A percentile compares a stretch with the other conserved stretches of the same genome.
These are phyloP conservation scores for Malthinus flaveolus DNA, from an alignment of 2,888 invertebrate species.

Conservation along the genomic window DNA sequence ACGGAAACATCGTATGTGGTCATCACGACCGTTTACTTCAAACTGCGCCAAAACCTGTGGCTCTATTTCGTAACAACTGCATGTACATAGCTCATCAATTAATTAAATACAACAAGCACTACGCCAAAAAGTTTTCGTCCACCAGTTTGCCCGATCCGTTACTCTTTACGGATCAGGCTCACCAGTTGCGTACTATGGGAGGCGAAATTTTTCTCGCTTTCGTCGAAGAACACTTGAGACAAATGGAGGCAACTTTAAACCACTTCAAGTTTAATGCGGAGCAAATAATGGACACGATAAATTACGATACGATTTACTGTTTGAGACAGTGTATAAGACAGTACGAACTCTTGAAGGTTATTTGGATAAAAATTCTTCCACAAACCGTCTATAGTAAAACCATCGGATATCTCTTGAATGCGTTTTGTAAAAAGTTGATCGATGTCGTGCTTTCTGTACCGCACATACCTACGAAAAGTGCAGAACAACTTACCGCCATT, in stretches of 20 bases:
- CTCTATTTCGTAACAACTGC: slow-evolving; percentile 89
- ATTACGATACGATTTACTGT: slow-evolving; percentile 67
- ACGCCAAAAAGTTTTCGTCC: slow-evolving; percentile 65
- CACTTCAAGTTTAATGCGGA: slow-evolving; percentile 64
- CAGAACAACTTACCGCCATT: slow-evolving; percentile 75
- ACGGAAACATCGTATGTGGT: slow-evolving; percentile 75
- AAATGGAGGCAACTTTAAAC: slow-evolving; percentile 74
- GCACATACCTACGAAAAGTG: slow-evolving; percentile 85
- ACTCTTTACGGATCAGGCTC: slow-evolving; percentile 71
- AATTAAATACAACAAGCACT: slow-evolving; percentile 68
- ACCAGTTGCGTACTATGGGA: slow-evolving; percentile 69
- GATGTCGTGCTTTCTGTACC: slow-evolving; percentile 70
- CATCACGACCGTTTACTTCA: slow-evolving; percentile 79
- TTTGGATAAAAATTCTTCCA: slow-evolving; percentile 87
- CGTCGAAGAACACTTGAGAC: slow-evolving; percentile 74
- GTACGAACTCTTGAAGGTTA: slow-evolving; percentile 81
- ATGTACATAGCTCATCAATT: slow-evolving; percentile 81
- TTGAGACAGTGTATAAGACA: slow-evolving; percentile 83
- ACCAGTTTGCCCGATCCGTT: slow-evolving; percentile 52
- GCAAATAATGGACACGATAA: slow-evolving; percentile 60
- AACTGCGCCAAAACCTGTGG: slow-evolving; percentile 86
- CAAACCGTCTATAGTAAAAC: slow-evolving; percentile 73
- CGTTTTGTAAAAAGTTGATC: slow-evolving; percentile 66
- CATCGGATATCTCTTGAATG: slow-evolving; percentile 60
- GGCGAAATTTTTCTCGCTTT: slow-evolving; percentile 71